Conservation (phyloP, 2,113 vertebrate genomes). For the Prinia subflava region DNA sequence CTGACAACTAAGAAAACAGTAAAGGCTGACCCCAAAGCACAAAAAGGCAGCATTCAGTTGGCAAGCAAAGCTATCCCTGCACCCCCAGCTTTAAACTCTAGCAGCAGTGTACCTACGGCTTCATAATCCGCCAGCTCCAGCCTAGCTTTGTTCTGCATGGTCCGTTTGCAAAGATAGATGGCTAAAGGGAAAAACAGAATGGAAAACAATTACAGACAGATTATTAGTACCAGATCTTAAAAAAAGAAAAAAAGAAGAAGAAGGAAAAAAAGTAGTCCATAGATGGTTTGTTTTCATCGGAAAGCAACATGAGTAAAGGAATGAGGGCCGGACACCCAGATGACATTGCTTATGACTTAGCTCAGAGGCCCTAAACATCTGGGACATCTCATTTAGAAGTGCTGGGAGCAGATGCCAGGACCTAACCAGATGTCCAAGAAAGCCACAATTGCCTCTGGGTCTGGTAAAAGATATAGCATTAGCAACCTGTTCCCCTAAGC, state of each 20-base stretch:
- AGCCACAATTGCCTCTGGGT: background rate
- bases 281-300: background rate
- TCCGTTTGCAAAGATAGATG: conserved; percentile 97
- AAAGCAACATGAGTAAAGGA: background rate
- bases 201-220: conserved; percentile 28
- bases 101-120: conserved; percentile 85
- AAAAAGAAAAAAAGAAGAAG: background rate
- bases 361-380: background rate
- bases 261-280: background rate
- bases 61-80: background rate
- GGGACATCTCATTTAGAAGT: conserved; percentile 2
- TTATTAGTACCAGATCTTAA: background rate
- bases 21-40: background rate
- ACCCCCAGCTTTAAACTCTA: background rate
- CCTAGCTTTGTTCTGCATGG: conserved; percentile 97
- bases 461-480: background rate
- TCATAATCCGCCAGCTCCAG: conserved; percentile 95
- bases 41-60: background rate
- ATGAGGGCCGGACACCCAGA: background rate
- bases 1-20: background rate
- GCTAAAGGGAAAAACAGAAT: conserved; percentile 73
- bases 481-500: background rate
- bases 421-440: background rate
- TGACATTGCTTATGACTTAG: background rate
- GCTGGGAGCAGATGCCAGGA: background rate